Percentiles rank a stretch among this genome's conserved stretches.
Conservation (phyloP, 2,888 invertebrate species). For the Lasioglossum figueresi region DNA sequence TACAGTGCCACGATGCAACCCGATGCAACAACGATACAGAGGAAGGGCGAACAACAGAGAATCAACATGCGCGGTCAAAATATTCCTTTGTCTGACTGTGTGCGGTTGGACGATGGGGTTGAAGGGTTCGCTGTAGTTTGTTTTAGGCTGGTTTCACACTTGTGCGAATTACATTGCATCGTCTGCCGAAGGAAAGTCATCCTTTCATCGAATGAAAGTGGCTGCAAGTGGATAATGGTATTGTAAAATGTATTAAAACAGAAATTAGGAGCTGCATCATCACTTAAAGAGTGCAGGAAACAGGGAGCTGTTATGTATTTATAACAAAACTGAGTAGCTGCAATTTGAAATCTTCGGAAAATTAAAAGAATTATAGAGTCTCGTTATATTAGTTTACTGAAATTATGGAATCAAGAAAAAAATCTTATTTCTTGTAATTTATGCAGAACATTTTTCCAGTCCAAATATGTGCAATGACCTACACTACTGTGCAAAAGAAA, state of each 20-base stretch:
- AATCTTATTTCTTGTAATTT: no score
- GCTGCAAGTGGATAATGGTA: no score
- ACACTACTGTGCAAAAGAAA: no score
- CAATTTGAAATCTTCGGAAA: no score
- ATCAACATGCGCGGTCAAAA: constrained; percentile 15
- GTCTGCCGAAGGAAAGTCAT: neutral
- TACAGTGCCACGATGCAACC: neutral
- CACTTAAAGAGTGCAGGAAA: no score
- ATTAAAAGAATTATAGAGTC: no score
- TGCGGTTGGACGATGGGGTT: constrained; percentile 24
- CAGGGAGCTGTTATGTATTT: neutral
- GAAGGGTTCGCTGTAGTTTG: constrained; percentile 29
- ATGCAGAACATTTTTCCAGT: no score
- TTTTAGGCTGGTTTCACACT: neutral
- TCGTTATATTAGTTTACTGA: no score
- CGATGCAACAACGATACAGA: neutral
- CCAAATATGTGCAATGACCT: no score
- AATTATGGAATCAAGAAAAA: no score
- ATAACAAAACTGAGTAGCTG: neutral
- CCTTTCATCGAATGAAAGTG: neutral
- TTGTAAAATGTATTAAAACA: no score
- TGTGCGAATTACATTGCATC: neutral
- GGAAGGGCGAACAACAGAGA: neutral
- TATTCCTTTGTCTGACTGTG: neutral
- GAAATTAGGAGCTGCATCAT: no score